Evolutionary conservation across 2,797 vertebrate species (phyloP), one percentile per base, ranked within the genome.

Genomic region (Poeciliopsis gracilis): DNA sequence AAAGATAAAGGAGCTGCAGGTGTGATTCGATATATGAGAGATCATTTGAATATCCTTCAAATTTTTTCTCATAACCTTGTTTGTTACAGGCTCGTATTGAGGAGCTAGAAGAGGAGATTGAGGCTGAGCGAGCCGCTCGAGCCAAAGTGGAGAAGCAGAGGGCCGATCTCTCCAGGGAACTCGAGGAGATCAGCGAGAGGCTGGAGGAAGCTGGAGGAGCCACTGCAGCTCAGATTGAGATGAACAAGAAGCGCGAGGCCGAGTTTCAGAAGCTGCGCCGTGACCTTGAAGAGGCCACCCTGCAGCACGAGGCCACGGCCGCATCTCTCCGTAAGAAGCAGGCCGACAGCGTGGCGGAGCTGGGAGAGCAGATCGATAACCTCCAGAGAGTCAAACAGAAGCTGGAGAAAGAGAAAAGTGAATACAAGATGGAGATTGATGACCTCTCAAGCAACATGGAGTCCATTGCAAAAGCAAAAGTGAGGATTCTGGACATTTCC

Each of bases 371-470:
- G 92, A 96, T 97, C 0, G 96, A 98, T 87, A 98, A 97, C 92
- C 96, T 98, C 72, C 97, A 98, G 71, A 91, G 96, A 0, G 96
- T 98, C 78, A 98, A 98, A 83, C 97, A 97, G 93, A 98, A 98
- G 88, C 93, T 98, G 91, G 96, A 96, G 86, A 98, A 97, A 87
- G 97, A 98, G 91, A 98, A 98, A 77, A 97, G 97, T 0, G 97
- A 98, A 82, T 78, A 94, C 75, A 98, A 96, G 94, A 97, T 98
- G 97, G 97, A 98, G 93, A 95, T 97, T 0, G 97, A 98, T 0
- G 97, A 98, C 87, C 10, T 98, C 53, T 91, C 92, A 61, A 96
- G 97, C 76, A 98, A 96, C 8, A 88, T 97, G 20, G 97, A 97
- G 78, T 25, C 93, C 1, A 76, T 98, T 74, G 76, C 81, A 41